These are phyloP conservation scores for Eupsilia transversa DNA, from an alignment of 2,888 invertebrate species.

Conservation along the genomic window DNA sequence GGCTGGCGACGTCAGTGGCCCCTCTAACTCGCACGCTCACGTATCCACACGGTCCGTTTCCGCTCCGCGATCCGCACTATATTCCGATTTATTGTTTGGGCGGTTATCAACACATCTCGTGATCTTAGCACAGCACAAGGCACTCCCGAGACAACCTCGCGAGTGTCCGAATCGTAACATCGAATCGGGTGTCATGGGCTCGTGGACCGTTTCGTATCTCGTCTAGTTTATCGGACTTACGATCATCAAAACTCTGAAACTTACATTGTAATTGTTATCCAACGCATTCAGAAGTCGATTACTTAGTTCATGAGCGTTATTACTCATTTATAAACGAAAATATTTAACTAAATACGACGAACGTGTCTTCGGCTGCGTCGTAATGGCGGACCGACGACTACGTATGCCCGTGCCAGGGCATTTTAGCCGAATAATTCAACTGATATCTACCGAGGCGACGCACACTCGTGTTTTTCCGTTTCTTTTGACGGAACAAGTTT, in stretches of 20 bases:
- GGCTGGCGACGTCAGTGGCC: conserved; percentile 89
- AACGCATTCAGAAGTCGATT: conserved; percentile 98
- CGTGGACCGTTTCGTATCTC: conserved; percentile 89
- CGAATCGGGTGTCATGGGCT: conserved; percentile 89
- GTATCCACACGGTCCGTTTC: conserved; percentile 84
- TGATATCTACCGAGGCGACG: conserved; percentile 90
- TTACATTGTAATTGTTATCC: conserved; percentile 99
- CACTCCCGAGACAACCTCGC: conserved; percentile 81
- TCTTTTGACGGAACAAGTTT: conserved; percentile 87
- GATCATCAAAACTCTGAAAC: conserved; percentile 90
- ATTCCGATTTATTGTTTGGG: conserved; percentile 71
- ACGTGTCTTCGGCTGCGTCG: conserved; percentile 91
- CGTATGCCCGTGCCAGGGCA: conserved; percentile 91
- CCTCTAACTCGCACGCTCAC: conserved; percentile 85
- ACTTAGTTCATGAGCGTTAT: conserved; percentile 97
- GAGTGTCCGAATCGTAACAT: conserved; percentile 84
- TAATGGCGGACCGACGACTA: conserved; percentile 91
- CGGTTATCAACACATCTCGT: conserved; percentile 73
- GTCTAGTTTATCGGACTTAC: conserved; percentile 82
- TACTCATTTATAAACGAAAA: conserved; percentile 94
- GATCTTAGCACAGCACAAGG: conserved; percentile 73
- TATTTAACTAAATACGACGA: conserved; percentile 91
- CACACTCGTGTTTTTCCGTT: conserved; percentile 91
- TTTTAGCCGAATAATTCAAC: conserved; percentile 91
- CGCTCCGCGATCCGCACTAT: conserved; percentile 77